These are phyloP conservation scores for Acrobasis consociella DNA, from an alignment of 2,888 invertebrate genomes.

Conservation along the genomic window DNA sequence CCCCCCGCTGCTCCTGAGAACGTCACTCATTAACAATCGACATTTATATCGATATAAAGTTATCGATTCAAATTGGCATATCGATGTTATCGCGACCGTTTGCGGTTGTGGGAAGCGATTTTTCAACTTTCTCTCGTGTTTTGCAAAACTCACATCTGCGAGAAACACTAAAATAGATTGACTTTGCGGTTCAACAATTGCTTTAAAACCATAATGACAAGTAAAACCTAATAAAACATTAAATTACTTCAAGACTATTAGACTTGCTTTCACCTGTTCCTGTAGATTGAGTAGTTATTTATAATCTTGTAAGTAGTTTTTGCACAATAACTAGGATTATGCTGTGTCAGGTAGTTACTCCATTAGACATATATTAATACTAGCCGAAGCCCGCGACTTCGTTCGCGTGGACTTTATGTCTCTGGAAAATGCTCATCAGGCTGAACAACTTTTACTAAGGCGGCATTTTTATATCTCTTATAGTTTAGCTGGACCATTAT, in stretches of 20 bases:
- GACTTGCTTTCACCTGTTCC: slow-evolving; percentile 14
- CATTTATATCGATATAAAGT: slow-evolving; percentile 55
- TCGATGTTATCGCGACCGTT: slow-evolving; percentile 57
- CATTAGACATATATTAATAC: too few relatives aligned
- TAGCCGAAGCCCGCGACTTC: too few relatives aligned
- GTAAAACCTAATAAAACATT: background rate
- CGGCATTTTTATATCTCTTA: too few relatives aligned
- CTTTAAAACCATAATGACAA: slow-evolving; percentile 13
- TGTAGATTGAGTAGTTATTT: background rate
- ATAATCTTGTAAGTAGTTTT: background rate
- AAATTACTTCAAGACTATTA: slow-evolving; percentile 3
- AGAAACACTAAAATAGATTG: slow-evolving; percentile 28
- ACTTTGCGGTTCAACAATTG: slow-evolving; percentile 29
- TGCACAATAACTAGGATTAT: background rate
- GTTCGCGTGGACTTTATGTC: too few relatives aligned
- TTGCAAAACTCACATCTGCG: slow-evolving; percentile 29
- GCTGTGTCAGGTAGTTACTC: background rate
- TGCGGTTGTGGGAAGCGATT: slow-evolving; percentile 71
- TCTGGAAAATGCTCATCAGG: too few relatives aligned
- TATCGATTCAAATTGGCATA: slow-evolving; percentile 65
- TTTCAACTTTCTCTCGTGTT: slow-evolving; percentile 39
- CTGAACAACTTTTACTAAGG: too few relatives aligned
- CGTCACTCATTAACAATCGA: slow-evolving; percentile 64
- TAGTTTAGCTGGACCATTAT: too few relatives aligned
- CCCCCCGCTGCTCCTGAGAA: slow-evolving; percentile 72